These are phyloP conservation scores for Melanotaenia nigrans DNA, from an alignment of 2,797 vertebrate genomes.

Conservation along the genomic window DNA sequence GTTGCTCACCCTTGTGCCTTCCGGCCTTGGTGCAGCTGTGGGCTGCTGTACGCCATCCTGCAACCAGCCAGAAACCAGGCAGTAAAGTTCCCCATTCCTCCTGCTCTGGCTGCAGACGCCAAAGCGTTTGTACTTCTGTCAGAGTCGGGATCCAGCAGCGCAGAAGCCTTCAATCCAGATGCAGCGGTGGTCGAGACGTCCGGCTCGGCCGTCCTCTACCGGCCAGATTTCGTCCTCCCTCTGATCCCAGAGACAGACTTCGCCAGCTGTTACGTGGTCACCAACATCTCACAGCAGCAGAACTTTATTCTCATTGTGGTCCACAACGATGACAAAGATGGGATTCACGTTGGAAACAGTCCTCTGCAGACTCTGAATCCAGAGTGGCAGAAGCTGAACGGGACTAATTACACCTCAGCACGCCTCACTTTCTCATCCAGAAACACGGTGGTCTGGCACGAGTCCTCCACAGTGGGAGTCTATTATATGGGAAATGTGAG, in stretches of 20 bases:
- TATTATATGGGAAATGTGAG: conserved; percentile 34
- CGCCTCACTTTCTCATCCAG: fast-evolving
- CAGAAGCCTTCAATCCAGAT: fast-evolving
- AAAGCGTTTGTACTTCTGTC: conserved; percentile 36
- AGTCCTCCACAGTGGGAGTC: conserved; percentile 62
- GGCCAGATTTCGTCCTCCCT: conserved; percentile 61
- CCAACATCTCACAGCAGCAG: fast-evolving
- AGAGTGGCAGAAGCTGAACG: conserved; percentile 33
- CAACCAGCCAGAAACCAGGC: neutral
- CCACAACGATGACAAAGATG: neutral
- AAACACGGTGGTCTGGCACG: conserved; percentile 71
- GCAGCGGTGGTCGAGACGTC: fast-evolving
- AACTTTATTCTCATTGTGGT: conserved; percentile 59
- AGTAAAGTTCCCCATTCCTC: conserved; percentile 59
- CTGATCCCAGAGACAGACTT: conserved; percentile 71
- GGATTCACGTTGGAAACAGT: fast-evolving
- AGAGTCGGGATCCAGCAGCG: fast-evolving
- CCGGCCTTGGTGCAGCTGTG: conserved; percentile 57
- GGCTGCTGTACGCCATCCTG: conserved; percentile 61
- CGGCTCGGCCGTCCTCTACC: conserved; percentile 41
- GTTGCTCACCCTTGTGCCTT: conserved; percentile 70
- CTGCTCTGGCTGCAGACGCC: fast-evolving
- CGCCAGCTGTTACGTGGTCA: conserved; percentile 63
- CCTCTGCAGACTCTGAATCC: fast-evolving
- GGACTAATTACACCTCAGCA: conserved; percentile 39